Evolutionary conservation across 2,797 vertebrate genomes (phyloP).

Genomic region (Toxotes lorentzi): DNA sequence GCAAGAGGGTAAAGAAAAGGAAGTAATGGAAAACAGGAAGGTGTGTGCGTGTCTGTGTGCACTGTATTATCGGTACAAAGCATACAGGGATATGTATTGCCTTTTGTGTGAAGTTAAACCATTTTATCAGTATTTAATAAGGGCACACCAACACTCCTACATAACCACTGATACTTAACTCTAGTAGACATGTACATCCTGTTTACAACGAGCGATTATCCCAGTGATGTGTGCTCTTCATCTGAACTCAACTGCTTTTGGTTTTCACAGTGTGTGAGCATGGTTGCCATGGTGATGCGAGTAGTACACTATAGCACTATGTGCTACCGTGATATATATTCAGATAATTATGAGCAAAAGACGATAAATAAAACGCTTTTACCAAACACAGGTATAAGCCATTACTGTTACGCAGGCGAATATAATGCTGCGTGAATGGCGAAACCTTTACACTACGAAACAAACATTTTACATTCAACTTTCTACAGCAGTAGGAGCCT

Average conservation of each 20-base stretch:
- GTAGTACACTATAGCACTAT: slow-evolving; percentile 17
- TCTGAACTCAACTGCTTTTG: slow-evolving; percentile 43
- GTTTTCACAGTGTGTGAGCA: slow-evolving; percentile 56
- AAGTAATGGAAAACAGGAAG: neutral
- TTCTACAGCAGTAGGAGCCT: slow-evolving; percentile 52
- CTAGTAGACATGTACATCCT: slow-evolving; percentile 6
- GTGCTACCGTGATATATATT: slow-evolving; percentile 21
- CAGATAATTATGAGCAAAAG: slow-evolving; percentile 20
- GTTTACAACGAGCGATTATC: neutral
- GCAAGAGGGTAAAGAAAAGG: neutral
- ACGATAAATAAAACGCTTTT: slow-evolving; percentile 25
- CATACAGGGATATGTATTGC: slow-evolving; percentile 18
- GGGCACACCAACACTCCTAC: neutral
- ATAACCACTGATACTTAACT: neutral
- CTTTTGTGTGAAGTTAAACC: slow-evolving; percentile 11
- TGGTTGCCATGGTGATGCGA: slow-evolving; percentile 51
- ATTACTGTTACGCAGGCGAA: neutral
- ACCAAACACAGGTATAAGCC: neutral
- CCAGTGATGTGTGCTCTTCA: neutral
- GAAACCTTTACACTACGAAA: slow-evolving; percentile 36
- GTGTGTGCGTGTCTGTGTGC: neutral
- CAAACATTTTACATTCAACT: slow-evolving; percentile 60
- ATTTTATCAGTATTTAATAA: slow-evolving; percentile 13
- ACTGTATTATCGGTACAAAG: neutral
- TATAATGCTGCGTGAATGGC: neutral